Conservation (phyloP, 2,113 vertebrate genomes). For the Casuarius casuarius region DNA sequence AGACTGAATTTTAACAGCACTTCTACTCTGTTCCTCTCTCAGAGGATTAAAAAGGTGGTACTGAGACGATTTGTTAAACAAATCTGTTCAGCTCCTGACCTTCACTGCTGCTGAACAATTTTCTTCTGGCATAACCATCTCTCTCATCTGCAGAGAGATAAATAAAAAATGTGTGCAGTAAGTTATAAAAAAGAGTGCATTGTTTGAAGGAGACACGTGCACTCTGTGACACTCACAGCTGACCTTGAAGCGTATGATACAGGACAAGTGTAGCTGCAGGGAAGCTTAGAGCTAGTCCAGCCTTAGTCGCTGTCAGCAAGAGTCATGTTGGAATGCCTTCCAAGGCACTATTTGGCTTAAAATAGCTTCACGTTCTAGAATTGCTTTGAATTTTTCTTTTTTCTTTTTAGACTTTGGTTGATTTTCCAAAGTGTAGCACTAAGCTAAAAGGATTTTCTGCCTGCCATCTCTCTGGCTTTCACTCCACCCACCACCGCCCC, state of each 20-base stretch:
- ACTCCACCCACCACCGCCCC: not conserved
- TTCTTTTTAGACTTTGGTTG: not conserved
- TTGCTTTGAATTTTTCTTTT: slow-evolving; percentile 5
- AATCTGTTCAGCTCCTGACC: slow-evolving; percentile 44
- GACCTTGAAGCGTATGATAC: not conserved
- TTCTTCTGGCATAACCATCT: not conserved
- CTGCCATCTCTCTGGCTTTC: not conserved
- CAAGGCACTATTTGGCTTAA: not conserved
- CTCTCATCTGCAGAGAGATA: slow-evolving; percentile 14
- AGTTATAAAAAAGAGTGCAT: not conserved
- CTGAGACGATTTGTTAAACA: not conserved
- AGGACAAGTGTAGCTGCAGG: not conserved
- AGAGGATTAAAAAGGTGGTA: slow-evolving; percentile 40
- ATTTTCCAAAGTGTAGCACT: not conserved
- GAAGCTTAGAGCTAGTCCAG: not conserved
- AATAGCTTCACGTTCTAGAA: not conserved
- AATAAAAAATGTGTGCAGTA: not conserved
- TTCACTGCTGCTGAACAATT: not conserved
- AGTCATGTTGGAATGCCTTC: not conserved
- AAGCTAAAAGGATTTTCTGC: slow-evolving; percentile 24
- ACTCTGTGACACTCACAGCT: not conserved
- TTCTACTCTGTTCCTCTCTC: slow-evolving; percentile 25
- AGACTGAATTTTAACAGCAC: slow-evolving; percentile 37
- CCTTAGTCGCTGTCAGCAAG: not conserved
- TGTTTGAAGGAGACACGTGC: not conserved